These are phyloP conservation scores for Antheraea yamamai DNA, from an alignment of 2,888 invertebrate genomes.

Conservation along the genomic window DNA sequence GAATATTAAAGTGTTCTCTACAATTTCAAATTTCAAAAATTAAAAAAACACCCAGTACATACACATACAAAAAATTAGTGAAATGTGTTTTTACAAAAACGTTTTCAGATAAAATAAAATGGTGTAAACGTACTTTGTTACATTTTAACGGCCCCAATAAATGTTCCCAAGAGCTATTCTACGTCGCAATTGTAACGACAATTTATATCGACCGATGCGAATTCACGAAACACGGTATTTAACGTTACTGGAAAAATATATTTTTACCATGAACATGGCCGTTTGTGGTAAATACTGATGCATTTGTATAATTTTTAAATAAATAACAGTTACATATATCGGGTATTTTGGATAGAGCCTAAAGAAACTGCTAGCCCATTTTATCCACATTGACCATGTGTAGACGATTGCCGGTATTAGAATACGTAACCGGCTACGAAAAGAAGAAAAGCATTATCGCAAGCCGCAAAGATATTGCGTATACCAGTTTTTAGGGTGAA, in stretches of 20 bases:
- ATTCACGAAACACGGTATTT: slow-evolving; percentile 52
- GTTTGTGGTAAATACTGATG: not conserved
- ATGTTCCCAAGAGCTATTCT: slow-evolving; percentile 59
- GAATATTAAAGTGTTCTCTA: not conserved
- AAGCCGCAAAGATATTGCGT: not conserved
- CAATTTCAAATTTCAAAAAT: not conserved
- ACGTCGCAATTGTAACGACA: slow-evolving; percentile 58
- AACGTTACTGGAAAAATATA: slow-evolving; percentile 6
- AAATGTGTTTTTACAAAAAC: slow-evolving; percentile 26
- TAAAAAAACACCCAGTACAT: no score
- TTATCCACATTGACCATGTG: not conserved
- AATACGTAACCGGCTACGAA: no score
- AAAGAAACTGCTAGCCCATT: not conserved
- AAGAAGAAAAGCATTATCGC: not conserved
- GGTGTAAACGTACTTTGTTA: slow-evolving; percentile 33
- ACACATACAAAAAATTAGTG: no score
- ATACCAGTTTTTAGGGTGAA: not conserved
- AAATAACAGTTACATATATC: not conserved
- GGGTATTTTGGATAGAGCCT: not conserved
- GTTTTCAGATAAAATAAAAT: slow-evolving; percentile 34
- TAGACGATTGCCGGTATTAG: not conserved
- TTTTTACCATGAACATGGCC: not conserved
- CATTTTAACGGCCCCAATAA: slow-evolving; percentile 60
- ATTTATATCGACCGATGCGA: slow-evolving; percentile 64
- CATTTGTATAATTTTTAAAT: not conserved